Conservation (phyloP, 2,113 vertebrate genomes). For the Scortum barcoo region DNA sequence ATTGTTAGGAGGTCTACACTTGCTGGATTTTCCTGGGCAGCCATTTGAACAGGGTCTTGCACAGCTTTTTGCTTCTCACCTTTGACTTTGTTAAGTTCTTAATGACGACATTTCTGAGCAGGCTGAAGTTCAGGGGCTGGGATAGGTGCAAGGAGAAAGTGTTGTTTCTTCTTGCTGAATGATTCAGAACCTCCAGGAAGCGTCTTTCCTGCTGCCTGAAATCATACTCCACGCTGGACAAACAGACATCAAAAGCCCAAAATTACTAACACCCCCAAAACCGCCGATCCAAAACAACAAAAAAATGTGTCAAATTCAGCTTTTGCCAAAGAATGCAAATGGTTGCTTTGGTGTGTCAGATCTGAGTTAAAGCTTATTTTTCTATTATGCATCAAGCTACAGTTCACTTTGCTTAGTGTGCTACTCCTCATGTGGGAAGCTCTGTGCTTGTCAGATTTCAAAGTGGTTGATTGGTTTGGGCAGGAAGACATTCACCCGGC, state of each 20-base stretch:
- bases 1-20: conserved; percentile 53
- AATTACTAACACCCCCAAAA: conserved; percentile 31
- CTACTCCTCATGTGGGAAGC: conserved; percentile 33
- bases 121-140: conserved; percentile 64
- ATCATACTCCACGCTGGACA: conserved; percentile 94
- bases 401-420: conserved; percentile 39
- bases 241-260: conserved; percentile 44
- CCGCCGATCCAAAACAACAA: conserved; percentile 12
- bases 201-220: conserved; percentile 94
- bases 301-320: conserved; percentile 20
- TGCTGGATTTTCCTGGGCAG: conserved; percentile 78
- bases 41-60: conserved; percentile 81
- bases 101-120: conserved; percentile 67
- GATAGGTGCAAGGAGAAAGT: conserved; percentile 43
- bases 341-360: conserved; percentile 8
- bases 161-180: conserved; percentile 56
- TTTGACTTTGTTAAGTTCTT: conserved; percentile 78
- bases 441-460: conserved; percentile 53
- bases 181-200: conserved; percentile 89
- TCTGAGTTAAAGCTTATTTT: conserved; percentile 26
- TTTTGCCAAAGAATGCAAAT: conserved; percentile 29
- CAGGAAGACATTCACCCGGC: conserved; percentile 33
- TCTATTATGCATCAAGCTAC: conserved; percentile 1
- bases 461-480: conserved; percentile 53
- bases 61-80: conserved; percentile 83